These are phyloP conservation scores for Choristoneura rosaceana DNA, from an alignment of 2,888 invertebrate species.

Conservation along the genomic window DNA sequence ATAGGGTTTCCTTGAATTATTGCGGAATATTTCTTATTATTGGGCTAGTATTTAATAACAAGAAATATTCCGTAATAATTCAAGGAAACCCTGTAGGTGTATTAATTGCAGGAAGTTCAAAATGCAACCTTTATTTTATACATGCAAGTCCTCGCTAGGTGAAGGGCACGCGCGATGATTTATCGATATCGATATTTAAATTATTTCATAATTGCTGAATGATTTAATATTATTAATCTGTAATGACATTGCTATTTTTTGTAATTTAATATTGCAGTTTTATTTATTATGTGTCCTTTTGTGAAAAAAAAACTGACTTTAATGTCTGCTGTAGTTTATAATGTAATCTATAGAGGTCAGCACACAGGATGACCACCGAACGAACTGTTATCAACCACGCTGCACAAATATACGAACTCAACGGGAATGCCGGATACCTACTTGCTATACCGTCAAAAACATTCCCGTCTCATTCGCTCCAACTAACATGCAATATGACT, in stretches of 20 bases:
- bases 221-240: too few species aligned
- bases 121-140: background rate
- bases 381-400: slow-evolving; percentile 58
- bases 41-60: too few species aligned
- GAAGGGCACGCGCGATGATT: background rate
- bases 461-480: slow-evolving; percentile 58
- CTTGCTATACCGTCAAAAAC: slow-evolving; percentile 54
- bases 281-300: too few species aligned
- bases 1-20: too few species aligned
- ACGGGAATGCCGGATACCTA: slow-evolving; percentile 78
- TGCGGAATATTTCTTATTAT: too few species aligned
- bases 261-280: background rate
- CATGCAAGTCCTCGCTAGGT: background rate
- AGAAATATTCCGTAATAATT: too few species aligned
- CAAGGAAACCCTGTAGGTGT: too few species aligned
- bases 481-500: slow-evolving; percentile 37
- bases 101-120: too few species aligned
- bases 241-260: too few species aligned
- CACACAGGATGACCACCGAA: slow-evolving; percentile 59
- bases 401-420: slow-evolving; percentile 65
- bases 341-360: slow-evolving; percentile 66
- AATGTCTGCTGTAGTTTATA: slow-evolving; percentile 11
- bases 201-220: background rate
- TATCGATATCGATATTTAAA: background rate
- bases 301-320: background rate